Percentiles rank a stretch among this genome's conserved stretches.
These are phyloP conservation scores for Erythrocercus mccallii DNA, from an alignment of 2,113 vertebrate species.

Conservation along the genomic window DNA sequence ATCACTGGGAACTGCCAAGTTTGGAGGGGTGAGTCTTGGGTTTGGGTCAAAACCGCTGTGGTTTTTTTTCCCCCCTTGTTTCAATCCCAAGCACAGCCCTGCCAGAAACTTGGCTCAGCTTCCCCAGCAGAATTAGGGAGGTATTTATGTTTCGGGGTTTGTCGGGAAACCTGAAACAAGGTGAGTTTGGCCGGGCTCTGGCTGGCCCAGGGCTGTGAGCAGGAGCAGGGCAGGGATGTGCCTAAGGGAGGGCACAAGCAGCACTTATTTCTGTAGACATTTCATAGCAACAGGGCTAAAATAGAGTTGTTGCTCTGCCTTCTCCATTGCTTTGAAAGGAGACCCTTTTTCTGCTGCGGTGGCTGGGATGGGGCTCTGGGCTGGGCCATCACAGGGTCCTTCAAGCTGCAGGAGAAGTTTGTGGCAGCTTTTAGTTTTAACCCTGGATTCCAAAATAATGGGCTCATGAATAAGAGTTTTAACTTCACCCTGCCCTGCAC, in stretches of 20 bases:
- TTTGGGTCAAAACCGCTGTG: not conserved
- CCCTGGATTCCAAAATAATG: not conserved
- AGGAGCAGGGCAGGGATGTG: not conserved
- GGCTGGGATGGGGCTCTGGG: not conserved
- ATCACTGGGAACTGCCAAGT: not conserved
- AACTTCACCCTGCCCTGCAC: not conserved
- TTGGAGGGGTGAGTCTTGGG: not conserved
- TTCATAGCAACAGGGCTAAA: not conserved
- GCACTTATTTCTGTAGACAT: not conserved
- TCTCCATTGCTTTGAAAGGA: not conserved
- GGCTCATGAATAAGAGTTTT: not conserved
- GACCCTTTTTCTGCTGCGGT: not conserved
- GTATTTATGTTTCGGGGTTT: not conserved
- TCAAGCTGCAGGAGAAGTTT: not conserved
- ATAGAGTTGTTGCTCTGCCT: not conserved
- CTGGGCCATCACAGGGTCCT: not conserved
- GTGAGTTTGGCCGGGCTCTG: not conserved
- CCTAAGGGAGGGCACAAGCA: not conserved
- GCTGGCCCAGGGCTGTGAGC: not conserved
- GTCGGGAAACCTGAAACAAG: conserved; percentile 13
- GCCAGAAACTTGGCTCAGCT: not conserved
- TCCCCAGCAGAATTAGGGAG: not conserved
- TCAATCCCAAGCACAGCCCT: not conserved
- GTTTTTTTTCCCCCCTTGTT: not conserved
- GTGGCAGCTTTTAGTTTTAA: not conserved